Evolutionary conservation across 2,113 vertebrate genomes (phyloP), one percentile per base, ranked within the genome.

Genomic region (Chascanopsetta lugubris): DNA sequence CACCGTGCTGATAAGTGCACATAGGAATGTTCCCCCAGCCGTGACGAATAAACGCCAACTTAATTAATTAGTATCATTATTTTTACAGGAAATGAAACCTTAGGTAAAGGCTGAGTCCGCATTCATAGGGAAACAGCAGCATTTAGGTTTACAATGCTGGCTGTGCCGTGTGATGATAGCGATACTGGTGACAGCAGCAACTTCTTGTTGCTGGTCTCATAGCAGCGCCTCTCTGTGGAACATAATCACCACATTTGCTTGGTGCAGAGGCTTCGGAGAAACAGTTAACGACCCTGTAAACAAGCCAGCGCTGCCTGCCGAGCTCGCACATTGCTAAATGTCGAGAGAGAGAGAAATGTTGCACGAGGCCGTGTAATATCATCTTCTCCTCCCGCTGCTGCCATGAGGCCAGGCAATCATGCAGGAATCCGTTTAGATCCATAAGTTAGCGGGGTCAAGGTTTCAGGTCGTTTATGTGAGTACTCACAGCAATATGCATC

Each of bases 261-360:
- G 67, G 70, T 46, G 69, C 67, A 65, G 72, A 67, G 80, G 63
- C 65, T 75, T 51, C 6, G n/a, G 61, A 69, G 69, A 76, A 80
- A 75, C 62, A 8, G 57, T 85, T 87, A 85, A 85, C 55, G 54
- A 83, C 42, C 72, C 83, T 77, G 76, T 87, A 88, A 87, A 89
- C 82, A 85, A 77, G 74, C 36, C 0, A 50, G 55, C 21, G 0
- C 29, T 15, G 54, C 1, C 34, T 71, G 80, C 73, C 17, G 45
- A 45, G 76, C 72, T 67, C 45, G 76, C 75, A 78, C 67, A 24
- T 63, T 38, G 57, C 67, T 74, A 79, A 86, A 87, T 86, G 72
- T 85, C 82, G 67, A 25, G 32, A 32, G 61, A 67, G 11, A 30
- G 22, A 48, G 32, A 34, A 62, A 50, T 24, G 3, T 2, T 20